Base-by-base conservation (phyloP, 2,113 vertebrate species). In the Xyrauchen texanus region DNA sequence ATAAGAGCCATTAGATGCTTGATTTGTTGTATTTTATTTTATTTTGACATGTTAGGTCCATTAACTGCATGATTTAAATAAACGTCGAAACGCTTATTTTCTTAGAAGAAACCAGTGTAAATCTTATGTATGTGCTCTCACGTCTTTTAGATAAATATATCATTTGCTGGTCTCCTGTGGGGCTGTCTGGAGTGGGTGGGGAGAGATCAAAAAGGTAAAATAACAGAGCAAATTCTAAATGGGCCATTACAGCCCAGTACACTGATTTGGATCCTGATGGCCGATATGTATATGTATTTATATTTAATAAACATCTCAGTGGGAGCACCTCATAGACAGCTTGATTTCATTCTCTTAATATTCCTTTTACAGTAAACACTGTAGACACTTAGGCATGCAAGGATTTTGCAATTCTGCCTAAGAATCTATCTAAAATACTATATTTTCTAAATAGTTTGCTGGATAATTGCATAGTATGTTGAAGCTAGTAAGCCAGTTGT, bases 151-250 rank as follows among this genome's bases (percentile, higher is more conserved):
- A 58, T 60, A 77, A 81, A 81, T 76, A 77, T 70, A 57, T 77
- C 53, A 34, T 73, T 76, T 53, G 2, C 49, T 46, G 42, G 21
- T 34, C 21, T 34, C 21, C 21, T 34, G 21, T 34, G 21, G 21
- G 71, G 42, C 62, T 8, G 46, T 42, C 15, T 53, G 46, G 15
- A 65, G 60, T 84, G 75, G 68, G 77, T 55, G 71, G 67, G 52
- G 49, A 34, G 21, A 58, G 63, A 80, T 82, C 68, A 80, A 65
- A 80, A 77, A 68, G 73, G 64, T 64, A 74, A 77, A 82, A 85
- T 82, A 80, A 85, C 77, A 82, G 76, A 79, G 58, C 62, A 62
- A 53, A 68, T 53, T 77, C 6, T 66, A 21, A 34, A 52, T 16
- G 44, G 47, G 16, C n/a, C 55, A 55, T 76, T 57, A 79, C 34